Evolutionary conservation across 2,113 vertebrate genomes (phyloP), one percentile per base, ranked within the genome.

Genomic region (Gopherus flavomarginatus): DNA sequence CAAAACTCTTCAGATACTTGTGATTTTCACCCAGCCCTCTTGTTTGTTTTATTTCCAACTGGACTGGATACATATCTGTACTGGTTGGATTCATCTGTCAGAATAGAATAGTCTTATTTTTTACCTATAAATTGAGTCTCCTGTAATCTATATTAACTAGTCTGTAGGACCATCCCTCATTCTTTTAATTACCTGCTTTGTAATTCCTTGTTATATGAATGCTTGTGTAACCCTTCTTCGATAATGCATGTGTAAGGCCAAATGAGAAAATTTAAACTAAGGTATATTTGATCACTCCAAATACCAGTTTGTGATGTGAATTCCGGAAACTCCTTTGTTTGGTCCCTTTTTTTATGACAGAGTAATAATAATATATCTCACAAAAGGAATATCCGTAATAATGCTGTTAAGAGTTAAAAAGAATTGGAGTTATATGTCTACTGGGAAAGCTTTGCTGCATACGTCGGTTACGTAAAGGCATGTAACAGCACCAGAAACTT

Each of bases 281-380:
- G 19, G 10, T 42, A 24, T 93, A 16, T 81, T 92, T 92, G 82
- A 82, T 95, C 62, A 82, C 4, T 92, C 86, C 42, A 42, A 9
- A 50, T 56, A 14, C 13, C 13, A 31, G 13, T 62, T 62, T 62
- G 13, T 62, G 11, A 16, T 62, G 59, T 62, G 59, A 62, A 62
- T 62, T 62, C 59, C 12, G 35, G 59, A 62, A 13, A 62, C 26
- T 93, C 8, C 44, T 92, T 47, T 92, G 35, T 88, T 9, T 3
- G 44, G 84, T 14, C 27, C 29, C 93, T 35, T 62, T 88, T 94
- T 86, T 77, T 69, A 96, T 97, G 95, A 72, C 35, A 17, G 80
- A 47, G 1, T 88, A 65, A 77, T 52, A 88, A 17, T 5, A 86
- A 26, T 17, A 29, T 52, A 1, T 94, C 59, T 56, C 52, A 16